Percentiles rank a stretch among this genome's conserved stretches.
Conservation (phyloP, 2,113 vertebrate species). For the Spheniscus mendiculus region DNA sequence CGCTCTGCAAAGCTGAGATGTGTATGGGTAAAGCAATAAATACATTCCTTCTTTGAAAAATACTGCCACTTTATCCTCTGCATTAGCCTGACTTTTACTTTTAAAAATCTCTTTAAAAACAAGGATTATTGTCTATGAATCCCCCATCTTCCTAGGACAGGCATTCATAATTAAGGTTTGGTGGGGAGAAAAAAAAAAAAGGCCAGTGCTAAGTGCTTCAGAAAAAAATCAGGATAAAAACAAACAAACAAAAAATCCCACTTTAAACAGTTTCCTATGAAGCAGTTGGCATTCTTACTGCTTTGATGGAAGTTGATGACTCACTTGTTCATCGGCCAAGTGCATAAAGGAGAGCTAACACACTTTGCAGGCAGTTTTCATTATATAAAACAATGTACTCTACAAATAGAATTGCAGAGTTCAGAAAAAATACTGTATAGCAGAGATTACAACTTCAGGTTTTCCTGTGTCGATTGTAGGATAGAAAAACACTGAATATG, state of each 20-base stretch:
- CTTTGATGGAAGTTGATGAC: constrained; percentile 46
- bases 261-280: not conserved
- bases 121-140: not conserved
- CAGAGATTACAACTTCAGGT: not conserved
- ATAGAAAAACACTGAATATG: not conserved
- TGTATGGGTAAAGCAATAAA: not conserved
- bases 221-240: not conserved
- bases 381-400: constrained; percentile 3
- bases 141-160: not conserved
- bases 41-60: not conserved
- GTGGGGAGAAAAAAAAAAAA: not conserved
- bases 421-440: not conserved
- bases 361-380: constrained; percentile 32
- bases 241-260: not conserved
- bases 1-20: not conserved
- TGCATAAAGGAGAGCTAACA: not conserved
- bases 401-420: constrained; percentile 32
- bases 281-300: not conserved
- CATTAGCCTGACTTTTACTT: not conserved
- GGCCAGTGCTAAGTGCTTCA: not conserved
- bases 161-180: not conserved
- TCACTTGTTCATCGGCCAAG: constrained; percentile 36
- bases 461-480: not conserved
- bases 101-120: not conserved
- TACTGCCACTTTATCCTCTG: not conserved